phyloP scores from a whole-genome alignment of 2,113 vertebrate genomes.

The Hoplias malabaricus region DNA sequence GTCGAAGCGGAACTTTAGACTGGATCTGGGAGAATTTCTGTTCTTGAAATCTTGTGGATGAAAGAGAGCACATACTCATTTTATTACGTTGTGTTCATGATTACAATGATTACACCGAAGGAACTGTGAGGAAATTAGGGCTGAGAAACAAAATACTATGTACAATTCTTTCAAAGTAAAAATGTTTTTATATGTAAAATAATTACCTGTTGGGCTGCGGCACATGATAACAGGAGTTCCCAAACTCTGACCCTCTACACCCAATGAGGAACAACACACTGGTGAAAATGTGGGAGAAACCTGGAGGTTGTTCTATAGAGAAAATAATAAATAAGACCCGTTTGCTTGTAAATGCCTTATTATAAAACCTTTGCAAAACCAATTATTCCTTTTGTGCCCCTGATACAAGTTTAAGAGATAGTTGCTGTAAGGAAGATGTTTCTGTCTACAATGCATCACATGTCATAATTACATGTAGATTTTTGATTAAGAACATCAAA shows the following conservation, averaged over 20 bases:
- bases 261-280: slow-evolving; percentile 69
- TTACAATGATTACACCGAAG: neutral
- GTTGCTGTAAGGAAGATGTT: neutral
- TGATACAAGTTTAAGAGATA: neutral
- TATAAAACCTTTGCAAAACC: neutral
- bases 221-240: slow-evolving; percentile 84
- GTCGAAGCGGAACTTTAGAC: slow-evolving; percentile 93
- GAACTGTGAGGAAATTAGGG: neutral
- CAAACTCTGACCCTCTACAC: slow-evolving; percentile 73
- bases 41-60: slow-evolving; percentile 79
- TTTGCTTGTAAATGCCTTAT: neutral
- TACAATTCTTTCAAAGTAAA: neutral
- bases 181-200: neutral
- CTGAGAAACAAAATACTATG: neutral
- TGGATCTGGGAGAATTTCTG: slow-evolving; percentile 89
- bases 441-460: neutral
- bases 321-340: neutral
- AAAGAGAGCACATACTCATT: neutral
- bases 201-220: slow-evolving; percentile 87
- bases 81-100: neutral
- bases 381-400: neutral
- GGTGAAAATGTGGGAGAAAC: slow-evolving; percentile 76
- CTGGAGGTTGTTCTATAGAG: slow-evolving; percentile 72
- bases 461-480: neutral
- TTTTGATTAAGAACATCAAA: neutral